A percentile compares a stretch with the other conserved stretches of the same genome.
These are phyloP conservation scores for Ammospiza caudacuta DNA, from an alignment of 2,113 vertebrate genomes.

Conservation along the genomic window DNA sequence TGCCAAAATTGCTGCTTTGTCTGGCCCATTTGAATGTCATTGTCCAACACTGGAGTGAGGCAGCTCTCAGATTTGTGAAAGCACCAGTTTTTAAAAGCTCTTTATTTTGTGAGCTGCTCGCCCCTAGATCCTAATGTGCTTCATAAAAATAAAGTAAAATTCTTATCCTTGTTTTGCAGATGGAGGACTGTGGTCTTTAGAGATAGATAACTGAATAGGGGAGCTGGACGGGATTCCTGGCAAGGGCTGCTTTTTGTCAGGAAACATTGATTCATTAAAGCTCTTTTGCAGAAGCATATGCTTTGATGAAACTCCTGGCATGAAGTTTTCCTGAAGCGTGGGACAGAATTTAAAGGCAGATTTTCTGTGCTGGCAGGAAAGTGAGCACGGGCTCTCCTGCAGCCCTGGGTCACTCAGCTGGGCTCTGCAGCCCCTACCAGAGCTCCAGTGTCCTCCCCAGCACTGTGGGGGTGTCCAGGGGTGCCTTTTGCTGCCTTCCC, in stretches of 20 bases:
- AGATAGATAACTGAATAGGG: background rate
- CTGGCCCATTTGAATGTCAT: background rate
- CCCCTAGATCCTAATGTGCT: background rate
- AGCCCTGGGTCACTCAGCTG: background rate
- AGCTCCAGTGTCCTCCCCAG: fast-evolving
- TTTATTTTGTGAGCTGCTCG: background rate
- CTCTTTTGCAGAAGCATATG: constrained; percentile 9
- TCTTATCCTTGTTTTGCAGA: constrained; percentile 8
- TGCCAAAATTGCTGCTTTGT: background rate
- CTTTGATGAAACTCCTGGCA: constrained; percentile 28
- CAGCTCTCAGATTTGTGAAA: background rate
- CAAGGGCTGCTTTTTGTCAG: constrained; percentile 18
- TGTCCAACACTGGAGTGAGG: background rate
- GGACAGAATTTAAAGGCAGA: background rate
- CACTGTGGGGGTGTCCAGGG: fast-evolving
- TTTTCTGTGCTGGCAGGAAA: background rate
- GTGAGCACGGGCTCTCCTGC: fast-evolving
- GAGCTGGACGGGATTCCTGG: constrained; percentile 18
- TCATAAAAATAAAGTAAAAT: background rate
- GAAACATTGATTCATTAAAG: constrained; percentile 36
- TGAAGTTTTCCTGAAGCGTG: background rate
- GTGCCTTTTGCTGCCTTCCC: background rate
- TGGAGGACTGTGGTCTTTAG: background rate
- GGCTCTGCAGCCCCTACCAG: background rate
- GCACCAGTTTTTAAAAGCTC: background rate